These are phyloP conservation scores for Tenualosa ilisha DNA, from an alignment of 2,797 vertebrate species.

Conservation along the genomic window DNA sequence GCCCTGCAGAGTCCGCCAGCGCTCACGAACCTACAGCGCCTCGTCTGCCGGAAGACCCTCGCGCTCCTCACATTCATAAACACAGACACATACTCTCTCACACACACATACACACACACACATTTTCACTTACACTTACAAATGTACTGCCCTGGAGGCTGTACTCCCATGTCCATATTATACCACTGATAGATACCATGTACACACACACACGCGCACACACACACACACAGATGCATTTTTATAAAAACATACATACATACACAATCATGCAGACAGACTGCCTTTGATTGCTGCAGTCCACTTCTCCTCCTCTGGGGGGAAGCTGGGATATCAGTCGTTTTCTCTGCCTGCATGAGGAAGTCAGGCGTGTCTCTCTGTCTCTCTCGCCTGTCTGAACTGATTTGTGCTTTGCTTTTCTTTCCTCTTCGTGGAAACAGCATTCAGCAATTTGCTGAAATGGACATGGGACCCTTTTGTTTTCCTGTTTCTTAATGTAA, in stretches of 20 bases:
- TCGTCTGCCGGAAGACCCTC: slow-evolving; percentile 80
- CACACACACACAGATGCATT: slow-evolving; percentile 7
- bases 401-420: neutral
- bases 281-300: neutral
- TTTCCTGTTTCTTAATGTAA: slow-evolving; percentile 57
- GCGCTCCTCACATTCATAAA: slow-evolving; percentile 24
- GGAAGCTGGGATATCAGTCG: neutral
- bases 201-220: slow-evolving; percentile 6
- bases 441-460: neutral
- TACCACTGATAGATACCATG: neutral
- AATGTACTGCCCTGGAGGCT: slow-evolving; percentile 26
- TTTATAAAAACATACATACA: slow-evolving; percentile 23
- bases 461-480: slow-evolving; percentile 46
- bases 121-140: slow-evolving; percentile 18
- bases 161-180: slow-evolving; percentile 28
- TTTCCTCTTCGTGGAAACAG: neutral
- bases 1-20: slow-evolving; percentile 85
- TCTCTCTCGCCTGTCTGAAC: neutral
- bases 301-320: neutral
- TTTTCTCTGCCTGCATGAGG: slow-evolving; percentile 16
- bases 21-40: slow-evolving; percentile 91
- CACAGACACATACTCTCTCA: slow-evolving; percentile 30
- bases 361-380: neutral
- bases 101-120: slow-evolving; percentile 34
- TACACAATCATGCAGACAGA: slow-evolving; percentile 5